phyloP scores from a whole-genome alignment of 2,888 invertebrate genomes.

The Trileptium ribeirensis region DNA sequence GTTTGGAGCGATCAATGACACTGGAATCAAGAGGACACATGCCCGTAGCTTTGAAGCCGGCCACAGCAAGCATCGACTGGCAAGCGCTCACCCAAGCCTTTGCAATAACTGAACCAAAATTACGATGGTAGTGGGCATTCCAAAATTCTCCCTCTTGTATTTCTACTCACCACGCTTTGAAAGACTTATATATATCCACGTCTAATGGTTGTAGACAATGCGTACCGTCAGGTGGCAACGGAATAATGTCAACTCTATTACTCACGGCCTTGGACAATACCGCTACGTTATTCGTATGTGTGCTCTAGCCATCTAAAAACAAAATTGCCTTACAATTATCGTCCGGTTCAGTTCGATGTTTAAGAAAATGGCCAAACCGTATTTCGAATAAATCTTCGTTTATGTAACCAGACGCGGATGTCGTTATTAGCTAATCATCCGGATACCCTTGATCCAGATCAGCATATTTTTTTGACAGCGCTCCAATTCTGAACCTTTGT shows the following conservation, averaged over 20 bases:
- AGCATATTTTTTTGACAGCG: neutral
- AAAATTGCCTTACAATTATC: neutral
- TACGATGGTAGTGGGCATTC: neutral
- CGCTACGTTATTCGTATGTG: neutral
- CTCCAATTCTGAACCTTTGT: neutral
- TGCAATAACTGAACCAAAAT: neutral
- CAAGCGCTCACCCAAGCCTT: no score
- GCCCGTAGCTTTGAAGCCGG: no score
- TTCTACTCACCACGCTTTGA: neutral
- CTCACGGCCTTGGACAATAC: neutral
- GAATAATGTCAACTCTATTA: neutral
- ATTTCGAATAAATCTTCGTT: neutral
- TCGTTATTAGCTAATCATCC: neutral
- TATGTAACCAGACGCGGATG: neutral
- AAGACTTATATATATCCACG: neutral
- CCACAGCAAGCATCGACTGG: no score
- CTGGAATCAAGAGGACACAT: no score
- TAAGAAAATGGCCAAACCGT: neutral
- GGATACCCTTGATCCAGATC: neutral
- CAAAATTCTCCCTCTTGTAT: neutral
- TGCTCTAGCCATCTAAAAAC: neutral
- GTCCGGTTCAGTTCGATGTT: neutral
- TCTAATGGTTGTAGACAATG: conserved; percentile 1
- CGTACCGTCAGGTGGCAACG: neutral
- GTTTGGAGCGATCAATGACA: no score